phyloP scores from a whole-genome alignment of 2,797 vertebrate species.

The Euphonia xanthogaster region DNA sequence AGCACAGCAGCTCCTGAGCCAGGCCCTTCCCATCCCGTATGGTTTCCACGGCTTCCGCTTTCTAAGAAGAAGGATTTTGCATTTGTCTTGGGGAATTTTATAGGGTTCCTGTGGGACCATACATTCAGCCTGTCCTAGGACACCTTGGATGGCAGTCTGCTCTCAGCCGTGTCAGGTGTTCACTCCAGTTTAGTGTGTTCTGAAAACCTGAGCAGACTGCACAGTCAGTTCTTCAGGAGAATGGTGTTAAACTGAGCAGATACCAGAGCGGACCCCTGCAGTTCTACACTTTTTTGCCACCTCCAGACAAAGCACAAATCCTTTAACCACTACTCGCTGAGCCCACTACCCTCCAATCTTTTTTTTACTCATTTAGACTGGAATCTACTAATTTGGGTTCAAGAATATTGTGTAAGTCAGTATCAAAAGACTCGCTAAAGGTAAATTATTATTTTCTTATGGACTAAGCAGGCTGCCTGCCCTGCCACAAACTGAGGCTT shows the following conservation, averaged over 20 bases:
- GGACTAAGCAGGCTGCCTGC: not conserved
- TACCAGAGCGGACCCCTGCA: not conserved
- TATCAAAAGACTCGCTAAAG: not conserved
- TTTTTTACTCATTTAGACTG: not conserved
- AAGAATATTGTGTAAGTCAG: not conserved
- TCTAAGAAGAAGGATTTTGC: not conserved
- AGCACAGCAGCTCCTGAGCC: not conserved
- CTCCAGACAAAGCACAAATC: not conserved
- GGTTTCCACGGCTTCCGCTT: not conserved
- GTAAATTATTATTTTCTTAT: not conserved
- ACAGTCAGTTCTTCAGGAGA: not conserved
- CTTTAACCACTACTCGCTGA: not conserved
- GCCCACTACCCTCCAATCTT: not conserved
- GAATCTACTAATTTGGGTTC: not conserved
- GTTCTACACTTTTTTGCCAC: not conserved
- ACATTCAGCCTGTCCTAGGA: not conserved
- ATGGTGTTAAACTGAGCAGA: not conserved
- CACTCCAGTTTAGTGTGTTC: not conserved
- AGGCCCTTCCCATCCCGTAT: not conserved
- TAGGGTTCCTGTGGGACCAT: not conserved
- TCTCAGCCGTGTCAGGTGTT: rapidly evolving
- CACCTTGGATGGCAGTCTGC: not conserved
- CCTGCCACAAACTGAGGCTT: not conserved
- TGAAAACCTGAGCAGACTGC: not conserved
- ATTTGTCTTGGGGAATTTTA: not conserved